Base-by-base conservation (phyloP, 2,113 vertebrate species). In the Brachyhypopomus occidentalis region DNA sequence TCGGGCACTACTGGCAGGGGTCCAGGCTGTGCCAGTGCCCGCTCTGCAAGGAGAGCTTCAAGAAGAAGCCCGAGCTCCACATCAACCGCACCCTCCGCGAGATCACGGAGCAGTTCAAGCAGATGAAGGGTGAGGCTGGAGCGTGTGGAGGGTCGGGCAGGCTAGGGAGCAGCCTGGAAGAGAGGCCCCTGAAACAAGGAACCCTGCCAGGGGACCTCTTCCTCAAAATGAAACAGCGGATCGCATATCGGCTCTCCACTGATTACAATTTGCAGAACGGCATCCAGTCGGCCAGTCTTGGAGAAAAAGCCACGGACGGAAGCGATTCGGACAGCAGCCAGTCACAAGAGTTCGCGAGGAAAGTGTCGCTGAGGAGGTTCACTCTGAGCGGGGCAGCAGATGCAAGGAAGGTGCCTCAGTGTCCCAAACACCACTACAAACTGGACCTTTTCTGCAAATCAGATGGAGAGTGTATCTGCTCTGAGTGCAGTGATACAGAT, bases 31-130 rank as follows among this genome's bases (percentile, higher is more conserved):
- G 80, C 79, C 86, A 87, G 82, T 94, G 92, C 82, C 93, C 92
- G 27, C 88, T 93, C 30, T 93, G 92, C 76, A 94, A 94, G 81
- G 90, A 88, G 77, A 89, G 76, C 79, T 93, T 91, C 82, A 84
- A 85, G 64, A 91, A 87, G 73, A 85, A 89, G 14, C 93, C 93
- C 0, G 89, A 92, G 16, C 89, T 94, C 25, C 90, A 93, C 81
- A 91, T 93, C 80, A 94, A 93, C 88, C 74, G 91, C 58, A 93
- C 92, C 0, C 89, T 94, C 4, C 83, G 86, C 25, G 93, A 93
- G 83, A 94, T 93, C 88, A 92, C 91, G 0, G 90, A 93, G 74
- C 91, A 93, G 82, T 93, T 92, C 80, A 92, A 87, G 36, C 78
- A 73, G 7, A 90, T 90, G 84, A 84, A 8, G 2, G 85, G 17